Conservation (phyloP, 2,797 vertebrate species). For the Pantherophis vulpinus region DNA sequence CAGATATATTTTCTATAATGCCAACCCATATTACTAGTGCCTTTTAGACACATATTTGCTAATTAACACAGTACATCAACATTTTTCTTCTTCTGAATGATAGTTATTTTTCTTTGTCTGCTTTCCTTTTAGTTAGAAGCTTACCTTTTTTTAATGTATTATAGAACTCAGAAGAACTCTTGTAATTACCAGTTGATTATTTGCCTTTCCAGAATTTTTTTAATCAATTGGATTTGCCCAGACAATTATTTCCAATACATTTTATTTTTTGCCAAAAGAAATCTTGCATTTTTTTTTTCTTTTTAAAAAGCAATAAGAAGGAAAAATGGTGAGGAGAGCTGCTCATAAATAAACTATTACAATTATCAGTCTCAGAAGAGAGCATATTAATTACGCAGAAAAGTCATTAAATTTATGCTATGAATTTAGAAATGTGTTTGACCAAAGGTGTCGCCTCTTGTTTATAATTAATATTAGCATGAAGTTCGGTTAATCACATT, state of each 20-base stretch:
- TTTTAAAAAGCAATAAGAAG: neutral
- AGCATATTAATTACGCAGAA: slow-evolving; percentile 21
- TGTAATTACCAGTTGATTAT: neutral
- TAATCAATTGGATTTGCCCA: neutral
- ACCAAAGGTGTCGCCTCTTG: slow-evolving; percentile 30
- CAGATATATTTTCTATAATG: neutral
- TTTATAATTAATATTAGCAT: slow-evolving; percentile 31
- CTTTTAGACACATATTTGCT: neutral
- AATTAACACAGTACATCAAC: neutral
- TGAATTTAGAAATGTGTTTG: slow-evolving; percentile 34
- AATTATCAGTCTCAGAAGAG: slow-evolving; percentile 22
- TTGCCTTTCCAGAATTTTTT: neutral
- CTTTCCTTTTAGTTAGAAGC: neutral
- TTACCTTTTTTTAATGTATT: neutral
- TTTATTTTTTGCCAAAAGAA: neutral
- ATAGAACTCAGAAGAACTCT: neutral
- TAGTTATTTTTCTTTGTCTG: neutral
- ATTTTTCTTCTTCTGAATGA: neutral
- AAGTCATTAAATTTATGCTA: slow-evolving; percentile 34
- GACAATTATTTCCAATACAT: neutral
- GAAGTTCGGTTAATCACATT: slow-evolving; percentile 29
- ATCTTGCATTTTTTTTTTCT: neutral
- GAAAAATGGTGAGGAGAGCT: neutral
- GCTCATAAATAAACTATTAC: slow-evolving; percentile 31
- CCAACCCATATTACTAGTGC: neutral